Evolutionary conservation across 2,113 vertebrate species (phyloP).

Genomic region (Zosterops hypoxanthus): DNA sequence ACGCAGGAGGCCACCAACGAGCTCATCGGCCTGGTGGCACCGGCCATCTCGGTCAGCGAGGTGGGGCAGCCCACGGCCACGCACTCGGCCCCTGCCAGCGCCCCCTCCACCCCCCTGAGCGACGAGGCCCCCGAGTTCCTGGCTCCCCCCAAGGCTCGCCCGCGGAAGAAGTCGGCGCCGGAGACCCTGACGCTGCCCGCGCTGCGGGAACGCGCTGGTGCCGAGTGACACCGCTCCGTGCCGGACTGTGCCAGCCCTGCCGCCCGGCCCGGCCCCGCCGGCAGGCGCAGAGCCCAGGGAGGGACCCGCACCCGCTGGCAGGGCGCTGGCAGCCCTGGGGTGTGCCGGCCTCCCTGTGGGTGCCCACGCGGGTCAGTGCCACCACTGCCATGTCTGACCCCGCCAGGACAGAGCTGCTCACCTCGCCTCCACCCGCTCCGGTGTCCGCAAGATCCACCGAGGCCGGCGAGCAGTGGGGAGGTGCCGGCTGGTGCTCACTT

Average conservation of each 20-base stretch:
- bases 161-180: conserved; percentile 72
- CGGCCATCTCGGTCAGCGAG: conserved; percentile 66
- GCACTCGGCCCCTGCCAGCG: conserved; percentile 62
- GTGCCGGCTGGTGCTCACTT: not conserved
- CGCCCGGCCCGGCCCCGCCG: not conserved
- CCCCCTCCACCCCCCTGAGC: conserved; percentile 69
- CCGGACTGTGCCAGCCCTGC: not conserved
- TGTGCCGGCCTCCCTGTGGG: not conserved
- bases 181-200: conserved; percentile 69
- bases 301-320: not conserved
- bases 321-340: not conserved
- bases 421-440: rapidly evolving
- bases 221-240: not conserved
- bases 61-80: conserved; percentile 31
- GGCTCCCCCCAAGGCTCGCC: conserved; percentile 64
- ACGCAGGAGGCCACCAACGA: conserved; percentile 78
- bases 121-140: conserved; percentile 75
- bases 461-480: not conserved
- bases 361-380: not conserved
- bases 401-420: not conserved
- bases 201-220: conserved; percentile 43
- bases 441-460: not conserved
- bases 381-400: not conserved
- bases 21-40: conserved; percentile 69
- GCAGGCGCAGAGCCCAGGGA: not conserved